Evolutionary conservation across 1,140 invertebrate species (phyloP).

Genomic region (Papilio helenus): DNA sequence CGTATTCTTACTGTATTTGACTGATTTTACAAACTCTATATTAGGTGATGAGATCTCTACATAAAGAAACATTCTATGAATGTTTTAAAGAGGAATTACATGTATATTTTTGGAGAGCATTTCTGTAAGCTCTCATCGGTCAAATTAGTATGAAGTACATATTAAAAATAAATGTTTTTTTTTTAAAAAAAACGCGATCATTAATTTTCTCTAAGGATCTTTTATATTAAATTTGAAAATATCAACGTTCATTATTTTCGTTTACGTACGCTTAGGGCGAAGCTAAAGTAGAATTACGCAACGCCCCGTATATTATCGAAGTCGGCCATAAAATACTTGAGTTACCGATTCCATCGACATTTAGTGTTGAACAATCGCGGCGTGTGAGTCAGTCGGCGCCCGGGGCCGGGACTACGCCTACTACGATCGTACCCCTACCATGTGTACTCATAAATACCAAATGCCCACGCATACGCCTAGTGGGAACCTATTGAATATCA

Average conservation of each 20-base stretch:
- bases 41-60: background rate
- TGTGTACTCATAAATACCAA: conserved; percentile 52
- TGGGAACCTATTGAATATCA: conserved; percentile 47
- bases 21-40: background rate
- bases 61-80: no score
- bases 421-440: conserved; percentile 62
- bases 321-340: conserved; percentile 72
- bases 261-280: conserved; percentile 55
- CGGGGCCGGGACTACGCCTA: conserved; percentile 70
- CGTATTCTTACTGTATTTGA: background rate
- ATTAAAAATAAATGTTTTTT: no score
- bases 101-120: no score
- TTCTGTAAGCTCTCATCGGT: no score
- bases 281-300: conserved; percentile 65
- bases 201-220: background rate
- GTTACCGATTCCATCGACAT: conserved; percentile 75
- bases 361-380: conserved; percentile 74
- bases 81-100: no score
- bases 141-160: no score
- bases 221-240: conserved; percentile 10
- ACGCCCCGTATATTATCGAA: conserved; percentile 76
- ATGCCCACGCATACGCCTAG: conserved; percentile 43
- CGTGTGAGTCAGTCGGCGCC: conserved; percentile 72
- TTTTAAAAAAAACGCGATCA: background rate
- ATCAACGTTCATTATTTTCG: conserved; percentile 53